A percentile compares a stretch with the other conserved stretches of the same genome.
phyloP scores from a whole-genome alignment of 1,140 invertebrate genomes.

The Euwallacea similis region DNA sequence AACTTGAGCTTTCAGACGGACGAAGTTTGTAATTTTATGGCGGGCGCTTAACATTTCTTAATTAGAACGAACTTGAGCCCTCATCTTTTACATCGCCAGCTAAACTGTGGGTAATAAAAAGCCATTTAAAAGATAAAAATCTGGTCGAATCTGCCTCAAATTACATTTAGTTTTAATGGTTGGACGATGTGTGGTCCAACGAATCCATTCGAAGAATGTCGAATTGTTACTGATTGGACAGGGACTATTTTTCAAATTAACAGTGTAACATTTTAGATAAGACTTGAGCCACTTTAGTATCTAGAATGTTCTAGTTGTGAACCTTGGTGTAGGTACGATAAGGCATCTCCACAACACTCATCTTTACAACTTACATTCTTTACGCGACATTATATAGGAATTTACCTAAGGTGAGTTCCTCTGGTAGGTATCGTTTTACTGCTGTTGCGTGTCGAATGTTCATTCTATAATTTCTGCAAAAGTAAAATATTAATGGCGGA shows the following conservation, averaged over 20 bases:
- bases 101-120: constrained; percentile 29
- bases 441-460: constrained; percentile 16
- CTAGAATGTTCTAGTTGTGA: no score
- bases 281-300: no score
- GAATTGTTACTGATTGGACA: constrained; percentile 21
- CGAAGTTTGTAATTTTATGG: constrained; percentile 16
- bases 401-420: no score
- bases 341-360: no score
- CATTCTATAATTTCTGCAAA: constrained; percentile 8
- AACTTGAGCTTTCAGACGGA: constrained; percentile 6
- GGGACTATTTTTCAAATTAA: constrained; percentile 24
- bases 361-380: no score
- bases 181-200: constrained; percentile 19
- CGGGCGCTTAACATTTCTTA: constrained; percentile 21
- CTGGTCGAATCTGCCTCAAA: constrained; percentile 30
- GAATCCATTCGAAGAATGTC: constrained; percentile 16
- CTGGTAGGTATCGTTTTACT: constrained; percentile 11
- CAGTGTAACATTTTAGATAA: background rate
- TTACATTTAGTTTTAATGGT: constrained; percentile 27
- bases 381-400: no score
- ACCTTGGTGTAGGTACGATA: no score
- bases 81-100: constrained; percentile 18
- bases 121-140: constrained; percentile 30
- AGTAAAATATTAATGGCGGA: constrained; percentile 23
- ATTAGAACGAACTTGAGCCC: constrained; percentile 14